Percentiles rank a stretch among this genome's conserved stretches.
Conservation (phyloP, 2,797 vertebrate species). For the Lithobates pipiens region DNA sequence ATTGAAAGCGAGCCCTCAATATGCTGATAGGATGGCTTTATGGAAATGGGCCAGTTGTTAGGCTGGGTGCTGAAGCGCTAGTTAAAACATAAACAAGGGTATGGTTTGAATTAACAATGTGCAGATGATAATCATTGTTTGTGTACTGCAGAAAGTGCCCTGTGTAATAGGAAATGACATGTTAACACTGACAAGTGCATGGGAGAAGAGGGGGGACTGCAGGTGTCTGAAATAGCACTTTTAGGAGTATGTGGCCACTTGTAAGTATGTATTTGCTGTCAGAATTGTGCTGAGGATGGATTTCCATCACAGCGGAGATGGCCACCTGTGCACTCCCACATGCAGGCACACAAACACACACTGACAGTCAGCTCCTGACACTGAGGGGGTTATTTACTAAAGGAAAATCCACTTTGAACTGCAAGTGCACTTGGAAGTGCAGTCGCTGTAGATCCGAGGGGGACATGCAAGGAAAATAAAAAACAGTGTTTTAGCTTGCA, state of each 20-base stretch:
- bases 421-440: no score
- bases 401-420: no score
- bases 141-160: not conserved
- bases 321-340: no score
- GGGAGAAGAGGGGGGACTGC: not conserved
- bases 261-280: no score
- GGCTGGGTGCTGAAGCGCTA: slow-evolving; percentile 50
- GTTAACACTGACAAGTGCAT: not conserved
- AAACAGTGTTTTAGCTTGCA: no score
- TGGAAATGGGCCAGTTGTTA: slow-evolving; percentile 62
- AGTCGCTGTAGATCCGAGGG: no score
- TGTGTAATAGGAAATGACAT: slow-evolving; percentile 5
- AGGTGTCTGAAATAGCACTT: not conserved
- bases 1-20: slow-evolving; percentile 87
- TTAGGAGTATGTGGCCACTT: not conserved
- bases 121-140: not conserved
- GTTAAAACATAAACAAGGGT: slow-evolving; percentile 37
- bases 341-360: no score
- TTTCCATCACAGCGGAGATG: no score
- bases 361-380: no score
- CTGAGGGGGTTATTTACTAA: no score
- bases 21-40: slow-evolving; percentile 78
- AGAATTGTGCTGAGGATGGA: no score
- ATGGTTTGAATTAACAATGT: not conserved
- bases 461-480: no score